Base-by-base conservation (phyloP, 2,888 invertebrate species). In the Mythimna impura region DNA sequence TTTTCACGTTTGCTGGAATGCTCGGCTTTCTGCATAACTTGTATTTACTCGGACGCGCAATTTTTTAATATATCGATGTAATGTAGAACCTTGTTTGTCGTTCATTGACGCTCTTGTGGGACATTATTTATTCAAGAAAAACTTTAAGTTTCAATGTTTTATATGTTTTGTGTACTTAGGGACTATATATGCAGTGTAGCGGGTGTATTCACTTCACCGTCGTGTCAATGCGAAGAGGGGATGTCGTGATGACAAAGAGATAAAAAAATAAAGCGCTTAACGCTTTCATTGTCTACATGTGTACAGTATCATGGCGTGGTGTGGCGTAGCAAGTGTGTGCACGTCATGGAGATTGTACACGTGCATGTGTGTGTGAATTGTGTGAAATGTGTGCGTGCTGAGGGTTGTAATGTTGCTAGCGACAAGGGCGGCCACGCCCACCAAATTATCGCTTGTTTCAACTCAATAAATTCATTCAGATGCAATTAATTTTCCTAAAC, bases 201-300 rank as follows among this genome's bases (percentile, higher is more conserved):
- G 79, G 64, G 69, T 75, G 73, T 72, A 72, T 69, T 85, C 89
- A 87, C 74, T 78, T 84, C 81, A 90, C 87, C 85, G 86, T 77
- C 80, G 86, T 86, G 85, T 87, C 87, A 88, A 85, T 81, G 78
- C 81, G 81, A 84, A 88, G 89, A 91, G 93, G 92, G 89, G 86
- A 76, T 87, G 85, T 84, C 81, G 77, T 82, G 47, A 71, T 71
- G 82, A 92, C 91, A 94, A 94, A 93, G 90, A 89, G 91, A 89
- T 93, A 91, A 94, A 95, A 94, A 95, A 93, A 88, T 94, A 95
- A 95, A 94, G 93, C 94, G 95, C 94, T 96, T 95, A 94, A 85
- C 87, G 88, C 87, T 89, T 85, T 89, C 90, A 94, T 94, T 95
- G 94, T 94, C 91, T 92, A 91, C 91, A 90, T 90, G 86, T 86